phyloP scores from a whole-genome alignment of 1,140 invertebrate species.

The Wiebesia pumilae region DNA sequence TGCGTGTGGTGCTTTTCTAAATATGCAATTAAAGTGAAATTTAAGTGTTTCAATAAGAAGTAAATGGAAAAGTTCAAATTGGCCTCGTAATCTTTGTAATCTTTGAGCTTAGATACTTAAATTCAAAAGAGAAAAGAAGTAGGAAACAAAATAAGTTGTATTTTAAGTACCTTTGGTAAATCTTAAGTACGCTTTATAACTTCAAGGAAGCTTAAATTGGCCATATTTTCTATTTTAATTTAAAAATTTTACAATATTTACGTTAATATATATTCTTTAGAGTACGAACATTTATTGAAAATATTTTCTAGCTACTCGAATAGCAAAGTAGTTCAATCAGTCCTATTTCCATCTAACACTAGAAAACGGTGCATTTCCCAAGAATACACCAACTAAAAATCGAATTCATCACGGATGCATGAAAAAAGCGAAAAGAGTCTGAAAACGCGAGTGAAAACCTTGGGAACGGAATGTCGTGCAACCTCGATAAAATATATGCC shows the following conservation, averaged over 20 bases:
- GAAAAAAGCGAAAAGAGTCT: neutral
- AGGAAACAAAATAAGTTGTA: neutral
- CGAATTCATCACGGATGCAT: neutral
- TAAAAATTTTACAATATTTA: neutral
- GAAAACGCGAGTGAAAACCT: neutral
- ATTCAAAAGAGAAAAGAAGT: neutral
- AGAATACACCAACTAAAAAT: neutral
- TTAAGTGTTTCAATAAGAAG: neutral
- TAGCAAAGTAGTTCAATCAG: neutral
- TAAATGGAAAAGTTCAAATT: neutral
- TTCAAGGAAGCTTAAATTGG: neutral
- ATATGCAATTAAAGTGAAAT: neutral
- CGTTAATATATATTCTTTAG: neutral
- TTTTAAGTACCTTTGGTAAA: neutral
- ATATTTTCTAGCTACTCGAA: neutral
- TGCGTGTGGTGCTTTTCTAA: neutral
- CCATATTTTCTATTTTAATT: neutral
- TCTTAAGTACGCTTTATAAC: neutral
- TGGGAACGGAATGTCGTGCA: neutral
- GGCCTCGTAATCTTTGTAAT: neutral
- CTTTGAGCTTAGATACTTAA: neutral
- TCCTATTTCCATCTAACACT: too few species aligned
- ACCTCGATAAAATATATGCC: slow-evolving; percentile 21
- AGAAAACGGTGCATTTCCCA: neutral
- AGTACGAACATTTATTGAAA: neutral